phyloP scores from a whole-genome alignment of 2,113 vertebrate species.

The Paramormyrops kingsleyae region DNA sequence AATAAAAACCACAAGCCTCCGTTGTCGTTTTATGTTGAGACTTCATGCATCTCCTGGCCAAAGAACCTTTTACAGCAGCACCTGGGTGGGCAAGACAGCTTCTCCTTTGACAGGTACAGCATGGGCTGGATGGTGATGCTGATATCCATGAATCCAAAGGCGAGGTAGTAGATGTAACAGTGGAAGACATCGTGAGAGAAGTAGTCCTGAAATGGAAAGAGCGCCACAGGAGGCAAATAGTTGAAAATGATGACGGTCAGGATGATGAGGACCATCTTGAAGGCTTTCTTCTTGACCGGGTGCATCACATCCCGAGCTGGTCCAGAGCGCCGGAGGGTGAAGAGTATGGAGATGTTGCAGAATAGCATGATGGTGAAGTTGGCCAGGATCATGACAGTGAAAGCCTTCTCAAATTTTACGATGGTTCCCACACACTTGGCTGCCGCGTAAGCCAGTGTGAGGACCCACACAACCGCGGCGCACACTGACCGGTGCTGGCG shows the following conservation, averaged over 20 bases:
- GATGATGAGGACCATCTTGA: constrained; percentile 63
- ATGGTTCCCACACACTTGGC: constrained; percentile 49
- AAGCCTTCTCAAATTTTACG: constrained; percentile 47
- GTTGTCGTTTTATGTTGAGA: background rate
- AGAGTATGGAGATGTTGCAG: constrained; percentile 59
- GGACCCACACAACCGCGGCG: constrained; percentile 44
- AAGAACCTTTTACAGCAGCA: constrained; percentile 31
- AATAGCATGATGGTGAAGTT: constrained; percentile 58
- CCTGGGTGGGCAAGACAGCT: constrained; percentile 16
- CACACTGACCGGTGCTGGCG: constrained; percentile 39
- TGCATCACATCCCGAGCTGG: constrained; percentile 58
- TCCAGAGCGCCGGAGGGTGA: constrained; percentile 42
- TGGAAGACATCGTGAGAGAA: constrained; percentile 44
- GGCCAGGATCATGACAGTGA: constrained; percentile 54
- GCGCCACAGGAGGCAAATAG: constrained; percentile 59
- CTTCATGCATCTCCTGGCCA: background rate
- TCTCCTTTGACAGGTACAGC: constrained; percentile 60
- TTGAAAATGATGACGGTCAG: constrained; percentile 62
- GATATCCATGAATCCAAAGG: constrained; percentile 62
- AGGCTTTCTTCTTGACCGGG: constrained; percentile 64
- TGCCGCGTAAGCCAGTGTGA: constrained; percentile 49
- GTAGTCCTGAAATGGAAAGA: constrained; percentile 61
- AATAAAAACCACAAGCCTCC: background rate
- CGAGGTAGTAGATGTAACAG: constrained; percentile 55
- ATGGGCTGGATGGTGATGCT: constrained; percentile 65